Evolutionary conservation across 2,888 invertebrate genomes (phyloP).

Genomic region (Imbricaverruca yamaguchii): DNA sequence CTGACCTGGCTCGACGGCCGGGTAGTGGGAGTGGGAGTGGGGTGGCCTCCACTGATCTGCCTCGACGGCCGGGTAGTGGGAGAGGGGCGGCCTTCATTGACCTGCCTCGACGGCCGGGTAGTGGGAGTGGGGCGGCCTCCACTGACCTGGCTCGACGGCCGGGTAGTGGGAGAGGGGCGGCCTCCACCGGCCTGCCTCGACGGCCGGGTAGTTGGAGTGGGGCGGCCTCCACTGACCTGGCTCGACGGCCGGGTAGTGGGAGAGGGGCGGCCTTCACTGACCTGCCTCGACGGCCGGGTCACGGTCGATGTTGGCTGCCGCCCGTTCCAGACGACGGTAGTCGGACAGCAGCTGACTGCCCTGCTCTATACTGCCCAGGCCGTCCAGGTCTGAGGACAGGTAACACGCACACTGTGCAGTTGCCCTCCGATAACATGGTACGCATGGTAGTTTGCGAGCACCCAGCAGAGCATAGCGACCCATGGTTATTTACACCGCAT

Average conservation of each 20-base stretch:
- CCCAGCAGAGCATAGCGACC: too few relatives aligned
- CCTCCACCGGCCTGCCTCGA: too few relatives aligned
- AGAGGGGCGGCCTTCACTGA: slow-evolving; percentile 16
- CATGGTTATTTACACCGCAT: too few relatives aligned
- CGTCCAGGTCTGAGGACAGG: slow-evolving; percentile 61
- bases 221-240: too few relatives aligned
- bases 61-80: too few relatives aligned
- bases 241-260: too few relatives aligned
- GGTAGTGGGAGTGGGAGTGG: slow-evolving; percentile 40
- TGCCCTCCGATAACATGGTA: too few relatives aligned
- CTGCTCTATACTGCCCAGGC: slow-evolving; percentile 60
- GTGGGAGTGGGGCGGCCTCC: too few relatives aligned
- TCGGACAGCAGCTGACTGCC: slow-evolving; percentile 72
- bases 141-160: slow-evolving; percentile 40
- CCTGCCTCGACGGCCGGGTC: slow-evolving; percentile 69
- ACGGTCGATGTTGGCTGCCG: slow-evolving; percentile 58
- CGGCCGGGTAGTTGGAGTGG: too few relatives aligned
- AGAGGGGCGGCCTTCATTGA: slow-evolving; percentile 15
- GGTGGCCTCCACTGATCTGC: too few relatives aligned
- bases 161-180: slow-evolving; percentile 40
- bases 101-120: slow-evolving; percentile 67
- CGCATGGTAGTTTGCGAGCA: too few relatives aligned
- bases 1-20: slow-evolving; percentile 64
- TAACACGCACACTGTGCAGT: too few relatives aligned
- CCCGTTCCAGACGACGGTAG: slow-evolving; percentile 74